Evolutionary conservation across 2,888 invertebrate species (phyloP).

Genomic region (Mimumesa dahlbomi): DNA sequence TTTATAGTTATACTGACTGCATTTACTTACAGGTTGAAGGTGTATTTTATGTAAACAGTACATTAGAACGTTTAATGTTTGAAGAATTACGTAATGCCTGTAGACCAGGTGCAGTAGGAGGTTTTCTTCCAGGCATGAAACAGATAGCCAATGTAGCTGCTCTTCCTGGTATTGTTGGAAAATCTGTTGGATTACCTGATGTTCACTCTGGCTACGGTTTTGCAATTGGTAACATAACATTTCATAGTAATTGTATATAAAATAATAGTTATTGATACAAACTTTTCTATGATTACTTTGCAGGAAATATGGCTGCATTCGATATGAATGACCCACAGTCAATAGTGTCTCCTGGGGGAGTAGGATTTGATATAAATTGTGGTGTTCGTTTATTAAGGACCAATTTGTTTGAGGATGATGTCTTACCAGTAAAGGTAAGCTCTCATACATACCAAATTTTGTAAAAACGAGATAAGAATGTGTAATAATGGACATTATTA

Average conservation of each 20-base stretch:
- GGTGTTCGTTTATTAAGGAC: slow-evolving; percentile 97
- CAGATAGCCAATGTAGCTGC: slow-evolving; percentile 99
- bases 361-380: slow-evolving; percentile 99
- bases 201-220: slow-evolving; percentile 99
- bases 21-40: slow-evolving; percentile 90
- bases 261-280: neutral
- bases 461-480: too few species aligned
- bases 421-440: slow-evolving; percentile 92
- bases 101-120: slow-evolving; percentile 94
- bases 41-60: slow-evolving; percentile 96
- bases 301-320: slow-evolving; percentile 99
- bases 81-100: slow-evolving; percentile 96
- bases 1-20: neutral
- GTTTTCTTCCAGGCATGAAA: slow-evolving; percentile 98
- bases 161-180: slow-evolving; percentile 96
- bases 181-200: slow-evolving; percentile 96
- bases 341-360: slow-evolving; percentile 98
- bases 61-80: slow-evolving; percentile 96
- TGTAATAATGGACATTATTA: slow-evolving; percentile 78
- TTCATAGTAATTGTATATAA: neutral
- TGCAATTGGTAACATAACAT: slow-evolving; percentile 89
- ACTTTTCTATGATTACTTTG: slow-evolving; percentile 7
- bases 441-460: too few species aligned
- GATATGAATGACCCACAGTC: slow-evolving; percentile 95
- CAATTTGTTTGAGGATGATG: slow-evolving; percentile 96